Evolutionary conservation across 2,888 invertebrate genomes (phyloP), one percentile per base, ranked within the genome.

Genomic region (Microdon myrmicae): DNA sequence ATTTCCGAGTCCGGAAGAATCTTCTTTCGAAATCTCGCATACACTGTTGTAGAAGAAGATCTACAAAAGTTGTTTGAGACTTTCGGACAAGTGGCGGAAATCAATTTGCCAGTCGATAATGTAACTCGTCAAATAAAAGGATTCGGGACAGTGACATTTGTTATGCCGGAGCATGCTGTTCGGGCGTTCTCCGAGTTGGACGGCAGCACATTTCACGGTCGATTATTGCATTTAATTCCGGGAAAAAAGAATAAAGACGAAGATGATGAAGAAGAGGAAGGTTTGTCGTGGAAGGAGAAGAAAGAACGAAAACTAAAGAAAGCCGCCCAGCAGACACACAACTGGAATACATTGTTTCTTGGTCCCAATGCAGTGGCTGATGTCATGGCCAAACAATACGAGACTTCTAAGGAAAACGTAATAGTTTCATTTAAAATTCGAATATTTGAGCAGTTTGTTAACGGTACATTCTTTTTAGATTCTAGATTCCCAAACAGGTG

Each of bases 281-380:
- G 85, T 1, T 81, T 90, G 1, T 86, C 87, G 12, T 96, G 85
- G 77, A 96, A 96, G 74, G 86, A 90, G 73, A 92, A 92, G 77
- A 95, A 94, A 74, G 85, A 85, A 3, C 82, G 87, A 44, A 86
- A 90, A 75, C 79, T 87, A 67, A 96, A 94, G 79, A 82, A 85
- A 13, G 84, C 85, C 73, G 90, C 89, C 3, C 87, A 87, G 39
- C 89, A 89, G 0, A 85, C 92, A 0, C 90, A 94, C 77, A 97
- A 95, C 76, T 99, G 99, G 99, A 99, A 99, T 80, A 87, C 94
- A 0, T 79, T 99, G 35, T 99, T 99, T 76, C 81, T 99, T 68
- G 96, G 96, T 0, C 85, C 89, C 8, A 93, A 96, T 80, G 95
- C 96, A 1, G 90, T 99, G 0, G 96, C 95, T 0, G 94, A 96